Evolutionary conservation across 2,113 vertebrate species (phyloP).

Genomic region (Dolichallabes microphthalmus): DNA sequence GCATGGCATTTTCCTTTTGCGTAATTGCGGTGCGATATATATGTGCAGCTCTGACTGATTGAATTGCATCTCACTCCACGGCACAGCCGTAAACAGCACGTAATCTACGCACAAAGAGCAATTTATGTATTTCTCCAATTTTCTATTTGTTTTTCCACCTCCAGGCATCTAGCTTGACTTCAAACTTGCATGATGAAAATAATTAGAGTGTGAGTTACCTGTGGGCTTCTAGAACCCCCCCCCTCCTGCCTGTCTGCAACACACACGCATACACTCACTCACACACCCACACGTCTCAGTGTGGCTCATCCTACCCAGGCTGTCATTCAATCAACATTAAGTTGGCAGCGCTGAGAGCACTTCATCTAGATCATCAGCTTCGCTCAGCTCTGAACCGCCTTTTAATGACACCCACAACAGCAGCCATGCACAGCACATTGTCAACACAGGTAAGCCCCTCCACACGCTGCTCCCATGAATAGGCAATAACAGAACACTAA

Average conservation of each 20-base stretch:
- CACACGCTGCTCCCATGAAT: slow-evolving; percentile 33
- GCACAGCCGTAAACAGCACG: slow-evolving; percentile 46
- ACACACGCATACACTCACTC: slow-evolving; percentile 29
- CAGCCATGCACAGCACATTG: slow-evolving; percentile 30
- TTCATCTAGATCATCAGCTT: slow-evolving; percentile 57
- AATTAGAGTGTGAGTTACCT: slow-evolving; percentile 58
- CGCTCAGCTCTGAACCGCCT: slow-evolving; percentile 41
- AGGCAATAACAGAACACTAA: slow-evolving; percentile 10
- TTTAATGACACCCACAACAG: slow-evolving; percentile 47
- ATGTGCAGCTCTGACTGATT: slow-evolving; percentile 47
- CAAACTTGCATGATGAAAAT: slow-evolving; percentile 57
- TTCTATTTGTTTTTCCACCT: slow-evolving; percentile 22
- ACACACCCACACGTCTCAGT: slow-evolving; percentile 13
- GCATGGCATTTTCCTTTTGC: slow-evolving; percentile 36
- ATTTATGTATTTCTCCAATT: slow-evolving; percentile 37
- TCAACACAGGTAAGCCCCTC: slow-evolving; percentile 36
- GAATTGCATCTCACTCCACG: slow-evolving; percentile 48
- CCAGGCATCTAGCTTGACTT: slow-evolving; percentile 37
- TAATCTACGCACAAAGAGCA: slow-evolving; percentile 36
- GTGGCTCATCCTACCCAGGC: slow-evolving; percentile 39
- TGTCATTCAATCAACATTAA: slow-evolving; percentile 59
- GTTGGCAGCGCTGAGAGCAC: slow-evolving; percentile 45
- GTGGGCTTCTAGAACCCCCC: slow-evolving; percentile 34
- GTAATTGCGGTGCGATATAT: slow-evolving; percentile 53
- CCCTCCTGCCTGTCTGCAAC: slow-evolving; percentile 3